Evolutionary conservation across 2,797 vertebrate genomes (phyloP).

Genomic region (Pseudochromis fuscus): DNA sequence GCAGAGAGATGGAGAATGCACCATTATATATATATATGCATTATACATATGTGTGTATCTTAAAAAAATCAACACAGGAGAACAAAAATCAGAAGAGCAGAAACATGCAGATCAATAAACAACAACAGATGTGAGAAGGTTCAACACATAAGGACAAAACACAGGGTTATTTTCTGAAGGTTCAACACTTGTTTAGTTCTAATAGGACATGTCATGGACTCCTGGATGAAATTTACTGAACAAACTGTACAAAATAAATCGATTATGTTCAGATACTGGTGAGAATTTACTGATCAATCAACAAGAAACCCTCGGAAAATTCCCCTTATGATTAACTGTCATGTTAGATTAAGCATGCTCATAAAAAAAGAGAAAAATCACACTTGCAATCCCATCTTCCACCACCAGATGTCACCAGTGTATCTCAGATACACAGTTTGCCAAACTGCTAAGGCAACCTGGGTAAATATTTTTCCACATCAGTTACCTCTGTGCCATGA

Average conservation of each 20-base stretch:
- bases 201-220: background rate
- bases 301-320: conserved; percentile 53
- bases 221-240: background rate
- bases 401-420: conserved; percentile 69
- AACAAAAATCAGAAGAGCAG: background rate
- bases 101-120: conserved; percentile 27
- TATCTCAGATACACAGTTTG: background rate
- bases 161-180: conserved; percentile 37
- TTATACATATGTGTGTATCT: no score
- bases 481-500: conserved; percentile 8
- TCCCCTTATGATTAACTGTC: background rate
- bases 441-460: background rate
- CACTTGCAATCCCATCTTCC: conserved; percentile 43
- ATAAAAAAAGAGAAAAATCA: conserved; percentile 12
- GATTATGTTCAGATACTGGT: background rate
- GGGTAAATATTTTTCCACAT: conserved; percentile 11
- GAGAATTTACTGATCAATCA: background rate
- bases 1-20: conserved; percentile 38
- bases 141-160: conserved; percentile 1
- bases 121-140: background rate
- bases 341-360: conserved; percentile 31
- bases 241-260: background rate
- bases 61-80: background rate
- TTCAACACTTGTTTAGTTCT: conserved; percentile 12
- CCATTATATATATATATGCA: background rate